phyloP scores from a whole-genome alignment of 2,888 invertebrate genomes.

The Drosophila meridionalis region DNA sequence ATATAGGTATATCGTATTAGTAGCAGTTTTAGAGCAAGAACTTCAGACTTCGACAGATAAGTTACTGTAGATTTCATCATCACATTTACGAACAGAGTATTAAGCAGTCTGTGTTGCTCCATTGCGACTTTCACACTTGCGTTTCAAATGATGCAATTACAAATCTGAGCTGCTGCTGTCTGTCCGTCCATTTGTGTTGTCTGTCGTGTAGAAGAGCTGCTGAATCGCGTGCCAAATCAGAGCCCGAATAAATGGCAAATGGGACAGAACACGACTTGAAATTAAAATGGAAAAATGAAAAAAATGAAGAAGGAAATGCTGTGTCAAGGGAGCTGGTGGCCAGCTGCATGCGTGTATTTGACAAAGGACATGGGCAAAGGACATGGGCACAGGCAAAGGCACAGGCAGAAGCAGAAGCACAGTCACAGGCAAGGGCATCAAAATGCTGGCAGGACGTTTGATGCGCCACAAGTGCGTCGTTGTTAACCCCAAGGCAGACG shows the following conservation, averaged over 20 bases:
- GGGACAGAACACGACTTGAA: conserved; percentile 1
- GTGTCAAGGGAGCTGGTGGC: not conserved
- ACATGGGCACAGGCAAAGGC: not conserved
- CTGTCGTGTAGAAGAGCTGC: conserved; percentile 18
- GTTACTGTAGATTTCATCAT: not conserved
- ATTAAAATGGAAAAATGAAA: not conserved
- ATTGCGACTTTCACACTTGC: not conserved
- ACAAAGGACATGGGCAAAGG: not conserved
- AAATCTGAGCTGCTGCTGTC: conserved; percentile 24
- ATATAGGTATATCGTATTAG: too few relatives aligned
- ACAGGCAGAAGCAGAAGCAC: not conserved
- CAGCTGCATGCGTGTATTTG: conserved; percentile 9
- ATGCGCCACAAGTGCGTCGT: conserved; percentile 76
- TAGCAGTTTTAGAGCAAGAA: not conserved
- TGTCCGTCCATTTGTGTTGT: not conserved
- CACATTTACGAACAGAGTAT: not conserved
- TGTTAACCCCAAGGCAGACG: conserved; percentile 61
- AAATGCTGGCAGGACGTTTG: conserved; percentile 36
- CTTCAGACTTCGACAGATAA: not conserved
- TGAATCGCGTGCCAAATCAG: conserved; percentile 6
- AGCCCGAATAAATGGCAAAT: conserved; percentile 4
- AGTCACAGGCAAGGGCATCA: conserved; percentile 1
- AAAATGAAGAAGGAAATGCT: not conserved
- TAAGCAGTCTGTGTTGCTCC: not conserved
- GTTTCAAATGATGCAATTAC: conserved; percentile 22